These are phyloP conservation scores for Echinops telfairi DNA, from an alignment of 2,113 vertebrate genomes.

Conservation along the genomic window DNA sequence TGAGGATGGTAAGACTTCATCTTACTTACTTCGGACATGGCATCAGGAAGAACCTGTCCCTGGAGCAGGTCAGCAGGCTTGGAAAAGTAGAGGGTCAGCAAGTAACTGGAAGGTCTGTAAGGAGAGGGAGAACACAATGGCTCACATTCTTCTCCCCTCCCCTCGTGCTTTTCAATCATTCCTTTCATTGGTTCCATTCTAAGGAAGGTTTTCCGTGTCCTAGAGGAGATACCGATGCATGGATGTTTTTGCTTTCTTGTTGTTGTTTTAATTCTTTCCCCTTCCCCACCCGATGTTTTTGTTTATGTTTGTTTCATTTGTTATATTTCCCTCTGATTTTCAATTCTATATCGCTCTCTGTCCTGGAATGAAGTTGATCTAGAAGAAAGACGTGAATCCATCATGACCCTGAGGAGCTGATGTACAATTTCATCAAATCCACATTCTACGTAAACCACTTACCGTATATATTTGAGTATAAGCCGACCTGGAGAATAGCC, in stretches of 20 bases:
- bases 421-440: neutral
- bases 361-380: neutral
- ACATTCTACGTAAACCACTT: neutral
- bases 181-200: conserved; percentile 10
- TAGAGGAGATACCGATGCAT: neutral
- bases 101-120: neutral
- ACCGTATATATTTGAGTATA: too few species aligned
- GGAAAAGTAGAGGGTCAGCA: neutral
- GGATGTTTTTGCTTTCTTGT: neutral
- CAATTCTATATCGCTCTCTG: neutral
- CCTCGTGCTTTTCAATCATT: neutral
- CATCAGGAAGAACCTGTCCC: neutral
- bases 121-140: neutral
- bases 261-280: neutral
- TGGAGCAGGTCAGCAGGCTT: neutral
- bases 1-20: neutral
- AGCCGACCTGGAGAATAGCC: too few species aligned
- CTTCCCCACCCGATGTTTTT: too few species aligned
- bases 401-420: too few species aligned
- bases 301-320: neutral
- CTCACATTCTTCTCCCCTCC: neutral
- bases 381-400: neutral
- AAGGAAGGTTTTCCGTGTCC: neutral
- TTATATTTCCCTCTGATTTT: neutral
- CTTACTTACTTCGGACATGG: neutral